Base-by-base conservation (phyloP, 1,140 invertebrate species). In the Aphelenchoides besseyi region DNA sequence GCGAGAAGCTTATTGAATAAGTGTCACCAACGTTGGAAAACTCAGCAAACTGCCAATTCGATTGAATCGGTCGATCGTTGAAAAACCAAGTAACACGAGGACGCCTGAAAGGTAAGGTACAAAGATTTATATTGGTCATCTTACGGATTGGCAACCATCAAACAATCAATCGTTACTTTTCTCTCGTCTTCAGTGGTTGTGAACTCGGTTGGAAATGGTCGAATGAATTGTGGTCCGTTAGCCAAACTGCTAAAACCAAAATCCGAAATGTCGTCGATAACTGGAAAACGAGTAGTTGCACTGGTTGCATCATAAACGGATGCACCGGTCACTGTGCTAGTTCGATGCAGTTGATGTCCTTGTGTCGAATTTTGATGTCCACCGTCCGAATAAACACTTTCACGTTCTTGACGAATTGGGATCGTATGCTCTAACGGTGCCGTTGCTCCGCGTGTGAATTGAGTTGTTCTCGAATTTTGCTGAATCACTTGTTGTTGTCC, bases 61-160 rank as follows among this genome's bases (percentile, higher is more conserved):
- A 76, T 32, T 71, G 74, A n/a, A 88, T 80, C 36, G 83, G 85
- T 35, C 85, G 80, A 68, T 86, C 86, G 74, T 87, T 87, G 70
- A 87, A 87, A 67, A 81, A 84, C 86, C 87, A 88, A 23, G 83
- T 78, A n/a, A 88, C 86, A 75, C 85, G 86, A 66, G 87, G 87
- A 73, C 85, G 84, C n/a, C n/a, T n/a, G n/a, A n/a, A n/a, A n/a
- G n/a, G n/a, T n/a, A n/a, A n/a, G n/a, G n/a, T n/a, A n/a, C n/a
- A n/a, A n/a, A n/a, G n/a, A n/a, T n/a, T n/a, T n/a, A n/a, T n/a
- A n/a, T n/a, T n/a, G n/a, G n/a, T n/a, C n/a, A n/a, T n/a, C n/a
- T n/a, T n/a, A n/a, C 2, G 87, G 87, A 68, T 84, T 86, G 12
- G 86, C 87, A 48, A 85, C 82, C 59, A 88, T 82, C 23, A 81